Percentiles rank a stretch among this genome's conserved stretches.
phyloP scores from a whole-genome alignment of 2,888 invertebrate species.

The Caenorhabditis doughertyi region DNA sequence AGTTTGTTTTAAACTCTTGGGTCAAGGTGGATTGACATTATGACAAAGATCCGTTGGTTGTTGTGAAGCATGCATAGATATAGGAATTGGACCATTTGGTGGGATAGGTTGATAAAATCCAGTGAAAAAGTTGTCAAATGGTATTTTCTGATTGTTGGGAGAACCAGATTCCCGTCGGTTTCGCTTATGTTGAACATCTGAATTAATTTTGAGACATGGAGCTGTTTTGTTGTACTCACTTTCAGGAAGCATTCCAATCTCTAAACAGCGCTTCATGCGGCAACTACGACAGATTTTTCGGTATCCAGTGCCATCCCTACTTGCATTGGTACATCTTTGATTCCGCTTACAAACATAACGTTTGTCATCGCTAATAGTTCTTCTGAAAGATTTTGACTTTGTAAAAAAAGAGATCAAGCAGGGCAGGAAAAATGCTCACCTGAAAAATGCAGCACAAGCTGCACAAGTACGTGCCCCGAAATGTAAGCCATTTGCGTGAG shows the following conservation, averaged over 20 bases:
- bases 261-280: slow-evolving; percentile 78
- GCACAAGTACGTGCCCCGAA: slow-evolving; percentile 82
- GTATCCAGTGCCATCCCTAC: slow-evolving; percentile 79
- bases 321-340: slow-evolving; percentile 76
- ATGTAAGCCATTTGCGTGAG: slow-evolving; percentile 81
- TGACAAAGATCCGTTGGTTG: no score
- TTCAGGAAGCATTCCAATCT: slow-evolving; percentile 82
- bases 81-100: not conserved
- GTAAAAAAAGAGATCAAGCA: not conserved
- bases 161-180: slow-evolving; percentile 61
- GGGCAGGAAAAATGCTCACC: slow-evolving; percentile 24
- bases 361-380: slow-evolving; percentile 79
- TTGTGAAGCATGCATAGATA: not conserved
- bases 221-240: slow-evolving; percentile 66
- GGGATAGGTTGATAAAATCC: slow-evolving; percentile 41
- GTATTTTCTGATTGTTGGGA: slow-evolving; percentile 24
- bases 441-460: slow-evolving; percentile 81
- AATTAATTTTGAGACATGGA: not conserved
- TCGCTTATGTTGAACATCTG: slow-evolving; percentile 80
- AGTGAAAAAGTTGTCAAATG: slow-evolving; percentile 44
- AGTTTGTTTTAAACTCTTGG: no score
- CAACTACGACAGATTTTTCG: slow-evolving; percentile 81
- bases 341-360: slow-evolving; percentile 80
- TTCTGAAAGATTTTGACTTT: slow-evolving; percentile 58
- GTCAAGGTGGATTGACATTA: no score